Evolutionary conservation across 1,140 invertebrate genomes (phyloP).

Genomic region (Bombus consobrinus): DNA sequence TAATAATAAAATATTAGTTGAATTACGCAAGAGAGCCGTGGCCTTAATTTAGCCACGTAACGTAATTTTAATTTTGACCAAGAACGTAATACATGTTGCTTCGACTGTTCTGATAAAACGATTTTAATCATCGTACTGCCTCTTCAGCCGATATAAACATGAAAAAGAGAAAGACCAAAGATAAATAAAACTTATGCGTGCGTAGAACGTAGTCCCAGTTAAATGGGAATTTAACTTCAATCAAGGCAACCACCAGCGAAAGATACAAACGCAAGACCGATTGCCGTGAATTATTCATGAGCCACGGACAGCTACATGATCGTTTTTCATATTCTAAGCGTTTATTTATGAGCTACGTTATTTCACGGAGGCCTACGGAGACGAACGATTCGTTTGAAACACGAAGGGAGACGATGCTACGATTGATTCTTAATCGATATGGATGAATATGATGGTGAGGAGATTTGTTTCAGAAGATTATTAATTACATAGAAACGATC

Average conservation of each 20-base stretch:
- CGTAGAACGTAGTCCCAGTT: not conserved
- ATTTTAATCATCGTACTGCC: not conserved
- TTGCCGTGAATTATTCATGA: slow-evolving; percentile 47
- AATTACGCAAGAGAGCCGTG: no score
- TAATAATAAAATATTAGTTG: no score
- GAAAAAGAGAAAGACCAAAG: not conserved
- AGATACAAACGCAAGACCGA: slow-evolving; percentile 32
- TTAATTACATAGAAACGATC: not conserved
- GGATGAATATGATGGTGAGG: rapidly evolving
- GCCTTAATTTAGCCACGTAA: no score
- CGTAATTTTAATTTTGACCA: no score
- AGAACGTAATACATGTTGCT: no score
- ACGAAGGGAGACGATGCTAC: not conserved
- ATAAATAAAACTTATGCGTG: not conserved
- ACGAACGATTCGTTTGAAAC: not conserved
- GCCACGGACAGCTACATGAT: slow-evolving; percentile 17
- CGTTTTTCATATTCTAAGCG: slow-evolving; percentile 47
- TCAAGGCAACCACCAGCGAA: slow-evolving; percentile 14
- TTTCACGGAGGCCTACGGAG: not conserved
- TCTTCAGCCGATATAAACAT: no score
- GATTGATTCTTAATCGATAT: slow-evolving; percentile 22
- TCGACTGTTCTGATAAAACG: not conserved
- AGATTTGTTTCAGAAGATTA: not conserved
- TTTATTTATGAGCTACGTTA: slow-evolving; percentile 33
- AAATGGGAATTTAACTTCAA: slow-evolving; percentile 27